These are phyloP conservation scores for Pegoplata infirma DNA, from an alignment of 2,888 invertebrate species.

Conservation along the genomic window DNA sequence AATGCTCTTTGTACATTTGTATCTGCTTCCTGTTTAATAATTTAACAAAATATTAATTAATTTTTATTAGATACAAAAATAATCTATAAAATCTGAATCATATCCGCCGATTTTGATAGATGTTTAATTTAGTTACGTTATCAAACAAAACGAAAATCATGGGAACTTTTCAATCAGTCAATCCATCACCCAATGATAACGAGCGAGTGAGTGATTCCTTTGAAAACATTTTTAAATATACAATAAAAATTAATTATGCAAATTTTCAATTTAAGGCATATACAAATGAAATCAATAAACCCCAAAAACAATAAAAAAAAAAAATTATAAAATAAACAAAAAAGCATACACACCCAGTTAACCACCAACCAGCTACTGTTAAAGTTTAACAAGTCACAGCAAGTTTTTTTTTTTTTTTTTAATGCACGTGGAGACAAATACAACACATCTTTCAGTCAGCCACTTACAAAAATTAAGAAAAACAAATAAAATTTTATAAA, in stretches of 20 bases:
- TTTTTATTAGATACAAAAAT: not conserved
- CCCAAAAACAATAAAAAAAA: conserved; percentile 5
- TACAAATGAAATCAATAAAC: conserved; percentile 23
- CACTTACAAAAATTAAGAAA: not conserved
- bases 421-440: conserved; percentile 11
- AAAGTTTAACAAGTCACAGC: not conserved
- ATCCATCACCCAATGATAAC: conserved; percentile 17
- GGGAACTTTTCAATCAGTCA: conserved; percentile 44
- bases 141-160: conserved; percentile 24
- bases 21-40: not conserved
- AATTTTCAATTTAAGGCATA: conserved; percentile 61
- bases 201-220: too few species aligned
- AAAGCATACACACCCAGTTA: conserved; percentile 29
- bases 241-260: conserved; percentile 74
- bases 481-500: not conserved
- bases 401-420: too few species aligned
- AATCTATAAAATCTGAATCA: conserved; percentile 26
- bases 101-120: conserved; percentile 42
- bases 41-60: not conserved
- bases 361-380: conserved; percentile 38
- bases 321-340: conserved; percentile 7
- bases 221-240: conserved; percentile 37
- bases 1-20: not conserved
- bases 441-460: not conserved
- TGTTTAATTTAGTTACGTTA: conserved; percentile 1